phyloP scores from a whole-genome alignment of 1,140 invertebrate species.

The Heterodera schachtii region DNA sequence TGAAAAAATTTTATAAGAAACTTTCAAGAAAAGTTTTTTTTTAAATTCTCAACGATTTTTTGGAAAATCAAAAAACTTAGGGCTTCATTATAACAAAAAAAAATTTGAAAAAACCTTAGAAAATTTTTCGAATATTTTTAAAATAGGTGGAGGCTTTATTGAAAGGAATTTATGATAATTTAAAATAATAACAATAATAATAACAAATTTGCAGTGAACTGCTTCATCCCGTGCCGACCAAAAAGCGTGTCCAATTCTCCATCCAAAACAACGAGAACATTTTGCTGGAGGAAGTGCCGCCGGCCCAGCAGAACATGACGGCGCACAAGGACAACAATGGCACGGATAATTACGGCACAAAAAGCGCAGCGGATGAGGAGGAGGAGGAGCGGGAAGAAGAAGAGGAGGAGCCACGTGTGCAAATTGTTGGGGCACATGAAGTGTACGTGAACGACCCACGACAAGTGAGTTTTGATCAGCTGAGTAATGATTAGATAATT shows the following conservation, averaged over 20 bases:
- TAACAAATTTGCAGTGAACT: background rate
- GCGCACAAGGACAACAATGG: background rate
- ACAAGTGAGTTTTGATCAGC: constrained; percentile 13
- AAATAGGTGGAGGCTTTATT: too few relatives aligned
- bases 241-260: constrained; percentile 46
- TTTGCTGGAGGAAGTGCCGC: constrained; percentile 7
- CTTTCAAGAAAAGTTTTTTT: background rate
- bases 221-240: constrained; percentile 1
- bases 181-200: background rate
- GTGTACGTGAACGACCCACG: constrained; percentile 68
- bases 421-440: constrained; percentile 67
- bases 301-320: too few relatives aligned
- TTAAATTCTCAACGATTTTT: too few relatives aligned
- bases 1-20: too few relatives aligned
- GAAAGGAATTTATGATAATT: background rate
- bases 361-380: background rate
- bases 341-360: background rate
- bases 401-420: constrained; percentile 43
- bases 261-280: constrained; percentile 35
- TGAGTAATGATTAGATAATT: too few relatives aligned
- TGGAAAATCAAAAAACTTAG: too few relatives aligned
- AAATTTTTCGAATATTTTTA: too few relatives aligned
- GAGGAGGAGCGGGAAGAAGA: constrained; percentile 28
- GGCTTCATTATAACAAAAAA: too few relatives aligned
- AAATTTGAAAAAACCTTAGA: too few relatives aligned